phyloP scores from a whole-genome alignment of 2,797 vertebrate genomes.

The Liparis tanakae region DNA sequence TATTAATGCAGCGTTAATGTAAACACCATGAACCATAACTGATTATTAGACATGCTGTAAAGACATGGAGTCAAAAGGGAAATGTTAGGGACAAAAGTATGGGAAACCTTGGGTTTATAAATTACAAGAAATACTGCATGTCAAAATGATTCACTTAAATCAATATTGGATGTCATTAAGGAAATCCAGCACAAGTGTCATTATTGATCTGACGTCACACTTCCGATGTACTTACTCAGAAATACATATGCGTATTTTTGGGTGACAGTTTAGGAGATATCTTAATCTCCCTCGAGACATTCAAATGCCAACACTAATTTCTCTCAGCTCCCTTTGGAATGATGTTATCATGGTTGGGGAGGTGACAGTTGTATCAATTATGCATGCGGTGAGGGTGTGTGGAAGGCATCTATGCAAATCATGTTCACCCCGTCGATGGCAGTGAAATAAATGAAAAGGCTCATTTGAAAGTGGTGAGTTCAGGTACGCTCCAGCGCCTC shows the following conservation, averaged over 20 bases:
- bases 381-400: slow-evolving; percentile 71
- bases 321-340: slow-evolving; percentile 65
- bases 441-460: slow-evolving; percentile 67
- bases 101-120: neutral
- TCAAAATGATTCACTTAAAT: slow-evolving; percentile 43
- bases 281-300: slow-evolving; percentile 68
- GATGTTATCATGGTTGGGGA: slow-evolving; percentile 73
- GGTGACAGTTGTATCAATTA: slow-evolving; percentile 79
- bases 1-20: slow-evolving; percentile 16
- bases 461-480: slow-evolving; percentile 55
- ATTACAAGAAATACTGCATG: slow-evolving; percentile 21
- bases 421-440: slow-evolving; percentile 44
- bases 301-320: slow-evolving; percentile 78
- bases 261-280: slow-evolving; percentile 66
- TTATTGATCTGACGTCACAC: slow-evolving; percentile 62
- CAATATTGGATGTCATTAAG: slow-evolving; percentile 62
- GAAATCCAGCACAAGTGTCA: slow-evolving; percentile 47
- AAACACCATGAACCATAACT: slow-evolving; percentile 18
- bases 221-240: slow-evolving; percentile 22
- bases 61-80: neutral
- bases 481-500: slow-evolving; percentile 34
- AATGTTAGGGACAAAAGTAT: neutral
- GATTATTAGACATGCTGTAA: slow-evolving; percentile 14
- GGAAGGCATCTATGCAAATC: slow-evolving; percentile 72
- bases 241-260: slow-evolving; percentile 58